Conservation (phyloP, 2,888 invertebrate genomes). For the Argyra leucocephala region DNA sequence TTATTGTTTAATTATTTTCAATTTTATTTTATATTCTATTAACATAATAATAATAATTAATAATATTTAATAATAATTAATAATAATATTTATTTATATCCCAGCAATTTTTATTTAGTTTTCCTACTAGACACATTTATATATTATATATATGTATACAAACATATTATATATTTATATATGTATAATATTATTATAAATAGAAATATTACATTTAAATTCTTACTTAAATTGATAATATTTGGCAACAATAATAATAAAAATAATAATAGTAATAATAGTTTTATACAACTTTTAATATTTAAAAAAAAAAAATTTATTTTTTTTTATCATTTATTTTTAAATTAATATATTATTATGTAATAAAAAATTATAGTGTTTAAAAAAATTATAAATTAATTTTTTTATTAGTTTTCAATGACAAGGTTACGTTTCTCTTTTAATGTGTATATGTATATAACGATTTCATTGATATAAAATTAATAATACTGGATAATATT, state of each 20-base stretch:
- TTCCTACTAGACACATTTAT: conserved; percentile 10
- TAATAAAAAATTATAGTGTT: background rate
- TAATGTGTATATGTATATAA: too few species aligned
- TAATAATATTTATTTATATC: conserved; percentile 6
- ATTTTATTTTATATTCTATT: background rate
- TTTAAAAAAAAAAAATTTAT: too few species aligned
- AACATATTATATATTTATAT: background rate
- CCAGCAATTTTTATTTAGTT: background rate
- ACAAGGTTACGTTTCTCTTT: background rate
- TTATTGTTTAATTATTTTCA: background rate
- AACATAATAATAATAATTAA: background rate
- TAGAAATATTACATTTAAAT: background rate
- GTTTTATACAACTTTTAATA: background rate
- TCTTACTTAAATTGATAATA: conserved; percentile 20
- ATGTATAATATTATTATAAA: background rate
- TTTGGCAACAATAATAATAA: conserved; percentile 21
- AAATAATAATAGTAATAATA: conserved; percentile 16
- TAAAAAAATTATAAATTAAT: background rate
- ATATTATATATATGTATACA: background rate
- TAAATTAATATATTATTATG: background rate
- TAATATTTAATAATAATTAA: background rate
- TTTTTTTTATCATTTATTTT: background rate
- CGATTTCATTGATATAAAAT: too few species aligned
- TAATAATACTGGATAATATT: too few species aligned
- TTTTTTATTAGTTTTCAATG: conserved; percentile 7